These are phyloP conservation scores for Paramormyrops hopkinsi DNA, from an alignment of 2,797 vertebrate genomes.

Conservation along the genomic window DNA sequence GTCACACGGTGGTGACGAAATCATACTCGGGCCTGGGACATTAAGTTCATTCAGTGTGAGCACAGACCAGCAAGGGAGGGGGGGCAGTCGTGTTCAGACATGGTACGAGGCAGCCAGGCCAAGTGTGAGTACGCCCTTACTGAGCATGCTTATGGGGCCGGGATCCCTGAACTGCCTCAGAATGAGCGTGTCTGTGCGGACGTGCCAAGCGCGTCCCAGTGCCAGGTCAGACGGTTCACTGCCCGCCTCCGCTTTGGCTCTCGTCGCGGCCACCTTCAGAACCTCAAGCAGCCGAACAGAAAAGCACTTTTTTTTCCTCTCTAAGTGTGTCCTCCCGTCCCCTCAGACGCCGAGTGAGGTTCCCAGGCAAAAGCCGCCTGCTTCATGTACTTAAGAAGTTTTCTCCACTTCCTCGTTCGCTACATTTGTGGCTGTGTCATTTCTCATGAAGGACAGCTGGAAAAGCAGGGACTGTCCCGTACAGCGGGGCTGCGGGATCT, in stretches of 20 bases:
- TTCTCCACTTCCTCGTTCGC: neutral
- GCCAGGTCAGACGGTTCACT: neutral
- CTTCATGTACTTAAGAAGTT: neutral
- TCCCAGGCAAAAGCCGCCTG: neutral
- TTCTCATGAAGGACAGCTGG: neutral
- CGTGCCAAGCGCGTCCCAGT: neutral
- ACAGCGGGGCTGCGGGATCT: neutral
- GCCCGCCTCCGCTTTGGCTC: neutral
- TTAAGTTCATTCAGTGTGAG: neutral
- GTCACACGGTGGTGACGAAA: neutral
- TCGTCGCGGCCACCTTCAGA: neutral
- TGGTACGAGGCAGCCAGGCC: neutral
- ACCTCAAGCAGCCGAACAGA: neutral
- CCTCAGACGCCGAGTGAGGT: neutral
- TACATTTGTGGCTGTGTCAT: neutral
- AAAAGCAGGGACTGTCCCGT: neutral
- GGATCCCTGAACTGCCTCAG: neutral
- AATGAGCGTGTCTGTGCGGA: neutral
- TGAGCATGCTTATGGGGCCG: neutral
- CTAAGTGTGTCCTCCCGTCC: neutral
- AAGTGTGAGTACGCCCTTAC: neutral
- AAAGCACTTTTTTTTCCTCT: neutral
- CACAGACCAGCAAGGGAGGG: neutral
- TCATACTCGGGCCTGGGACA: neutral
- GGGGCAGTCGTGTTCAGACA: neutral